Evolutionary conservation across 2,888 invertebrate genomes (phyloP).

Genomic region (Calameuta idolon): DNA sequence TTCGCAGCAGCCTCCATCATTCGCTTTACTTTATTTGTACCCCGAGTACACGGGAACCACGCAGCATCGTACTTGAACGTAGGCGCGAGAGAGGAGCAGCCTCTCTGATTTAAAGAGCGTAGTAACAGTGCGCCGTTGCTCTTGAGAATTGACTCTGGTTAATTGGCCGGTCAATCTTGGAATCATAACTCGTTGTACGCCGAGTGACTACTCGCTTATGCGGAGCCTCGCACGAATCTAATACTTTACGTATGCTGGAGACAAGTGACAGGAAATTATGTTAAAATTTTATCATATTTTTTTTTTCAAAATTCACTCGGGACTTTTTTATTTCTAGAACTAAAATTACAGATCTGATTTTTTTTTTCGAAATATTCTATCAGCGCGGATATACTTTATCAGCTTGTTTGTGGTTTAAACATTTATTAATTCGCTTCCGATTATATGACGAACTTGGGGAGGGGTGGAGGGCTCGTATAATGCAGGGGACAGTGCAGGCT

Average conservation of each 20-base stretch:
- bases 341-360: no score
- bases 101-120: background rate
- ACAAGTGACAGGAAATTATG: no score
- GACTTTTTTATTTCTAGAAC: no score
- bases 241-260: no score
- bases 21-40: background rate
- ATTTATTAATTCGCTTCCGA: background rate
- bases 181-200: background rate
- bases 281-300: no score
- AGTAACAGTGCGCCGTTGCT: background rate
- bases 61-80: background rate
- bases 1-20: background rate
- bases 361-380: no score
- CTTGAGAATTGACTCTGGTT: background rate
- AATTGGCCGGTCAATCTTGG: background rate
- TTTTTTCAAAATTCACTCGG: no score
- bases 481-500: background rate
- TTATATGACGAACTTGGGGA: background rate
- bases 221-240: background rate
- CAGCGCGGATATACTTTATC: no score
- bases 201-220: background rate
- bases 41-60: background rate
- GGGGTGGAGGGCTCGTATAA: background rate
- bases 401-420: background rate
- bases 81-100: background rate